phyloP scores from a whole-genome alignment of 2,888 invertebrate genomes.

The Catocala fraxini region DNA sequence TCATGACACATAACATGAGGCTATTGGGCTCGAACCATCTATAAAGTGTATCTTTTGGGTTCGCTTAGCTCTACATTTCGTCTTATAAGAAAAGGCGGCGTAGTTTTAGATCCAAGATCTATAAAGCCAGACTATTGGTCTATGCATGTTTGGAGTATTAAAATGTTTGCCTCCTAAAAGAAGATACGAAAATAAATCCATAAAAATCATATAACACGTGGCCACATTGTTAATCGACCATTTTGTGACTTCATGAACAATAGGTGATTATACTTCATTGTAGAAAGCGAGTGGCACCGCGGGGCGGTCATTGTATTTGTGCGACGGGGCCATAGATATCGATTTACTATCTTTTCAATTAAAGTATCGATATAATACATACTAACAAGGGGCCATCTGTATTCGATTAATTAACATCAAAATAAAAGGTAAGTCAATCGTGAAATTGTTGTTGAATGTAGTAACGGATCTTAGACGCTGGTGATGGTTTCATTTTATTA shows the following conservation, averaged over 20 bases:
- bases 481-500: not conserved
- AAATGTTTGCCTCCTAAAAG: not conserved
- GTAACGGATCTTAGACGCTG: constrained; percentile 12
- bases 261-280: constrained; percentile 82
- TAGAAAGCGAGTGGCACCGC: constrained; percentile 79
- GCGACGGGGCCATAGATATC: constrained; percentile 68
- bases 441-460: constrained; percentile 53
- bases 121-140: no score
- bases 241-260: constrained; percentile 77
- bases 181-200: not conserved
- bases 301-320: constrained; percentile 80
- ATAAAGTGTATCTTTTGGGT: no score
- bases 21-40: no score
- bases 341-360: constrained; percentile 78
- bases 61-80: no score
- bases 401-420: constrained; percentile 81
- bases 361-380: constrained; percentile 71
- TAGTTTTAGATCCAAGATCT: no score
- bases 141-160: no score
- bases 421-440: constrained; percentile 65
- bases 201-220: constrained; percentile 34
- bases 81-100: no score
- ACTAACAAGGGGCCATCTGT: constrained; percentile 86
- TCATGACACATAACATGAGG: no score
- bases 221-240: constrained; percentile 70